These are phyloP conservation scores for Drosophila borborema DNA, from an alignment of 2,888 invertebrate species.

Conservation along the genomic window DNA sequence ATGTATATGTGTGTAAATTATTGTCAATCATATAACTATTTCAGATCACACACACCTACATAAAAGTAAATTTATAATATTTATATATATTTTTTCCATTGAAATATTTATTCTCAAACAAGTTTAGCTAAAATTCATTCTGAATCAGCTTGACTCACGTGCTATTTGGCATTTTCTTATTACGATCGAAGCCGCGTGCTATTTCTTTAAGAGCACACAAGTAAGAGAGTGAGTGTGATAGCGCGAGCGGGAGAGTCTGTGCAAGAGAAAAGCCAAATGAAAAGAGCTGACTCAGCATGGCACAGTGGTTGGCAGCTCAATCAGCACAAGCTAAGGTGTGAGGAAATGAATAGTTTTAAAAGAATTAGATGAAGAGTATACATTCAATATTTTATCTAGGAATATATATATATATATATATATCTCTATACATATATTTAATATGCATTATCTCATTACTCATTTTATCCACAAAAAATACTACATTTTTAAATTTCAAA, in stretches of 20 bases:
- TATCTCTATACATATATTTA: not conserved
- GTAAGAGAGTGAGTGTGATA: constrained; percentile 9
- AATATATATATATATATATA: not conserved
- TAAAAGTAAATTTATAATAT: not conserved
- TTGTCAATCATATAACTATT: not conserved
- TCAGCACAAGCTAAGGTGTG: no score
- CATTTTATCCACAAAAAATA: no score
- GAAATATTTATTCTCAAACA: constrained; percentile 24
- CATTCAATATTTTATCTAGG: no score
- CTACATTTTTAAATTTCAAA: no score
- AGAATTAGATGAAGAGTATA: no score
- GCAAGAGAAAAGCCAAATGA: not conserved
- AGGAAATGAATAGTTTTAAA: not conserved
- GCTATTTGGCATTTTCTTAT: constrained; percentile 51
- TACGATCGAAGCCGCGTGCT: constrained; percentile 54
- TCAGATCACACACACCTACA: not conserved
- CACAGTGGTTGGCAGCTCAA: constrained; percentile 29
- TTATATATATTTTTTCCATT: constrained; percentile 20
- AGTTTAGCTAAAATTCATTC: constrained; percentile 39
- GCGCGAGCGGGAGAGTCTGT: not conserved
- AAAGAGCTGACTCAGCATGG: constrained; percentile 28
- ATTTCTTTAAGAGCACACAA: constrained; percentile 30
- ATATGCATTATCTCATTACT: not conserved
- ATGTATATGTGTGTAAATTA: not conserved
- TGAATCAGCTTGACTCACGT: constrained; percentile 49